Percentiles rank a stretch among this genome's conserved stretches.
Evolutionary conservation across 2,888 invertebrate genomes (phyloP).

Genomic region (Osedax frankpressi): DNA sequence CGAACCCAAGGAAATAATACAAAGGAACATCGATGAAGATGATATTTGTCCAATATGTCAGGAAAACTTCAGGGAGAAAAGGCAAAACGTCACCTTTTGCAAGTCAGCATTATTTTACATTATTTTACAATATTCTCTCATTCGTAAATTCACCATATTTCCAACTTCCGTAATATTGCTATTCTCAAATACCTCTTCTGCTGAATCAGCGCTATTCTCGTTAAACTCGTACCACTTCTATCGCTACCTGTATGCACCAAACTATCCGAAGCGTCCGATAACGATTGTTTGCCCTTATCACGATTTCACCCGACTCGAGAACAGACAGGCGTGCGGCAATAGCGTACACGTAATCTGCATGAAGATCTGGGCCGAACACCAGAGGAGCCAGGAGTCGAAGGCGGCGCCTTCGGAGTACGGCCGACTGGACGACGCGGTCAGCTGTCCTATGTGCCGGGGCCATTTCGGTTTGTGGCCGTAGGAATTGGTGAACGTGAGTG

Average conservation of each 20-base stretch:
- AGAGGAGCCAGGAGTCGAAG: conserved; percentile 36
- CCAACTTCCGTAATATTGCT: too few species aligned
- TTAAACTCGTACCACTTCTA: too few species aligned
- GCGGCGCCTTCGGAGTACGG: conserved; percentile 19
- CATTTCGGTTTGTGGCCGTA: too few species aligned
- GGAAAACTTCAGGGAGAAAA: conserved; percentile 41
- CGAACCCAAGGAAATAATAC: conserved; percentile 23
- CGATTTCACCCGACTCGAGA: too few species aligned
- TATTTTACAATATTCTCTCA: too few species aligned
- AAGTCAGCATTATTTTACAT: conserved; percentile 31
- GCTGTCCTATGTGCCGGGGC: conserved; percentile 46
- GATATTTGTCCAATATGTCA: conserved; percentile 48
- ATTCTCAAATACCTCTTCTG: too few species aligned
- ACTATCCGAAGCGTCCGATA: too few species aligned
- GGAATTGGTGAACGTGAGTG: too few species aligned
- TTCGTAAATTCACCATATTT: too few species aligned
- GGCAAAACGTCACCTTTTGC: conserved; percentile 45
- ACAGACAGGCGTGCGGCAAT: conserved; percentile 47
- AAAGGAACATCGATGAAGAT: conserved; percentile 39
- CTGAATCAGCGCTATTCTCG: too few species aligned
- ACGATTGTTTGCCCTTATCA: too few species aligned
- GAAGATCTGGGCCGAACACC: conserved; percentile 47
- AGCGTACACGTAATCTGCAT: conserved; percentile 47
- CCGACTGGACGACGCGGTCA: conserved; percentile 35
- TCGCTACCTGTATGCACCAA: too few species aligned